phyloP scores from a whole-genome alignment of 2,797 vertebrate species.

The Odontamblyopus lacepedii region DNA sequence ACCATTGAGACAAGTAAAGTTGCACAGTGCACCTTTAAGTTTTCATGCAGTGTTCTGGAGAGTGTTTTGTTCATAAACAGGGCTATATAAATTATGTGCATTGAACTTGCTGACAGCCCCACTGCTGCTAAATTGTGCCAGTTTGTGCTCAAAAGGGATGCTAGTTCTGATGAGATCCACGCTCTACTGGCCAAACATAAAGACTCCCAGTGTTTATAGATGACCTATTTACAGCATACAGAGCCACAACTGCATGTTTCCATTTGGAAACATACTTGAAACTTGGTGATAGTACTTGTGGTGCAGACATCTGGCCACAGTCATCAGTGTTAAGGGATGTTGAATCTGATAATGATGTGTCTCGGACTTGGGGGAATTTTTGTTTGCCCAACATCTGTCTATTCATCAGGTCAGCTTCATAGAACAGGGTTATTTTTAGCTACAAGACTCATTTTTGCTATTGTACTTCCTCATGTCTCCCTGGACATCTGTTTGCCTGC shows the following conservation, averaged over 20 bases:
- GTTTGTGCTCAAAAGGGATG: constrained; percentile 18
- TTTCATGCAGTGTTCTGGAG: neutral
- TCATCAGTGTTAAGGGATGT: constrained; percentile 23
- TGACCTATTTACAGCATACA: constrained; percentile 60
- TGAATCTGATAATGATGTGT: constrained; percentile 26
- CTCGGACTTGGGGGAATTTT: constrained; percentile 21
- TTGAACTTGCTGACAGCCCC: constrained; percentile 39
- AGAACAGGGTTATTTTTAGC: constrained; percentile 55
- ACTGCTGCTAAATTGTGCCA: constrained; percentile 39
- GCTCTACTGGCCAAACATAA: constrained; percentile 62
- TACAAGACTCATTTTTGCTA: constrained; percentile 21
- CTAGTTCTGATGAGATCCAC: constrained; percentile 39
- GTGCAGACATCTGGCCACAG: constrained; percentile 40
- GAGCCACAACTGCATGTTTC: constrained; percentile 25
- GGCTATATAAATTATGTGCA: constrained; percentile 37
- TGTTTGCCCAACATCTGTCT: constrained; percentile 62
- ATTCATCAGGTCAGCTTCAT: constrained; percentile 50
- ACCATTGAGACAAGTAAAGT: no score
- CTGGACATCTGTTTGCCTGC: constrained; percentile 43
- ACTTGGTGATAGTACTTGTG: constrained; percentile 27
- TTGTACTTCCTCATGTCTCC: constrained; percentile 29
- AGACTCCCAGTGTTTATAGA: constrained; percentile 51
- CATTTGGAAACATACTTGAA: constrained; percentile 13
- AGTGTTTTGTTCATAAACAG: neutral
- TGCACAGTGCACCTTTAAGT: no score